A percentile compares a stretch with the other conserved stretches of the same genome.
Conservation (phyloP, 2,888 invertebrate species). For the Masnerella sp. region DNA sequence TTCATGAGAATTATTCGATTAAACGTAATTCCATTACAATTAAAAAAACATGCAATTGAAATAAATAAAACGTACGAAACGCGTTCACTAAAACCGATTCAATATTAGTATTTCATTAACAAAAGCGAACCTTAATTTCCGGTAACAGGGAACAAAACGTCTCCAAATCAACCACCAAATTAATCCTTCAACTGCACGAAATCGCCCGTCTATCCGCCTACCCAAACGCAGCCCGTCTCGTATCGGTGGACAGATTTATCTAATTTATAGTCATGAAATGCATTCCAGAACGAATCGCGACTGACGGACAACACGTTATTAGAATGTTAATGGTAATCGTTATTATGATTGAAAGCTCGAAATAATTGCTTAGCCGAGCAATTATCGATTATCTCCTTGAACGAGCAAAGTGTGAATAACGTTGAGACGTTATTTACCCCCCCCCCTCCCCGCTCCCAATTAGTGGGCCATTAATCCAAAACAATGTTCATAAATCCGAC, state of each 20-base stretch:
- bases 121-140: slow-evolving; percentile 15
- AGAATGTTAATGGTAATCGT: slow-evolving; percentile 46
- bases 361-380: slow-evolving; percentile 42
- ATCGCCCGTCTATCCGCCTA: slow-evolving; percentile 1
- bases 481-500: slow-evolving; percentile 27
- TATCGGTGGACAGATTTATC: slow-evolving; percentile 44
- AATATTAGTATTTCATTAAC: not conserved
- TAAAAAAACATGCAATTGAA: not conserved
- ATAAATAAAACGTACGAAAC: too few species aligned
- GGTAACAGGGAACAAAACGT: slow-evolving; percentile 11
- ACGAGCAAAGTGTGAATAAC: slow-evolving; percentile 27
- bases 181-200: slow-evolving; percentile 42
- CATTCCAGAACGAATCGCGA: slow-evolving; percentile 30
- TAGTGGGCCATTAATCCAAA: slow-evolving; percentile 24
- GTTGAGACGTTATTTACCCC: not conserved
- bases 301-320: slow-evolving; percentile 36
- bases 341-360: slow-evolving; percentile 45
- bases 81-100: not conserved
- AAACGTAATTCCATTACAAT: not conserved
- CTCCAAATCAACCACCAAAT: slow-evolving; percentile 32
- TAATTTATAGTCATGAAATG: slow-evolving; percentile 51
- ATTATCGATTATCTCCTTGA: slow-evolving; percentile 42
- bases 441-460: slow-evolving; percentile 1
- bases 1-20: too few species aligned
- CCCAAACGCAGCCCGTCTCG: slow-evolving; percentile 10